Evolutionary conservation across 2,113 vertebrate genomes (phyloP).

Genomic region (Xenopus laevis): DNA sequence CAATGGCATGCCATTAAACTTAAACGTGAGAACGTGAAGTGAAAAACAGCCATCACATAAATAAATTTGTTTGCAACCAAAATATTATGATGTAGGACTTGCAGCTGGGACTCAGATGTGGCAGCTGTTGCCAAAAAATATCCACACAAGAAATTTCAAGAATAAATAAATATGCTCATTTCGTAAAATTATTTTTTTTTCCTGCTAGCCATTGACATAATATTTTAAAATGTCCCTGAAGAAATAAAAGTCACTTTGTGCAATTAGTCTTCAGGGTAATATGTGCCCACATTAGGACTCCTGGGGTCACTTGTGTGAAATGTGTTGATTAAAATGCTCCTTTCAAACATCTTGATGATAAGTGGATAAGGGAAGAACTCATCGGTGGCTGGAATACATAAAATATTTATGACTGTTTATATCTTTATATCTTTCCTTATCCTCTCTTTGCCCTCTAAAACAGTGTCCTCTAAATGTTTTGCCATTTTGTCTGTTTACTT

Average conservation of each 20-base stretch:
- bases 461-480: neutral
- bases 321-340: constrained; percentile 13
- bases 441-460: neutral
- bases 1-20: neutral
- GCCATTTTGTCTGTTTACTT: neutral
- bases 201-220: constrained; percentile 16
- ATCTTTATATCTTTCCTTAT: neutral
- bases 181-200: neutral
- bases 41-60: constrained; percentile 29
- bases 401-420: neutral
- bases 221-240: constrained; percentile 20
- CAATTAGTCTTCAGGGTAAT: constrained; percentile 30
- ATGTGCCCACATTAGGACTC: neutral
- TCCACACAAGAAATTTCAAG: constrained; percentile 40
- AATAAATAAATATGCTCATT: constrained; percentile 34
- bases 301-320: constrained; percentile 6
- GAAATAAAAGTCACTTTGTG: constrained; percentile 31
- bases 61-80: constrained; percentile 41
- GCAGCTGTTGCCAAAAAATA: constrained; percentile 36
- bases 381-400: constrained; percentile 16
- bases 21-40: constrained; percentile 37
- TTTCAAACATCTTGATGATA: constrained; percentile 5
- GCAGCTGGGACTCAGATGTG: constrained; percentile 40
- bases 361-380: constrained; percentile 4
- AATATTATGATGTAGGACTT: constrained; percentile 42